Base-by-base conservation (phyloP, 2,888 invertebrate genomes). In the Sphaerophoria taeniata region DNA sequence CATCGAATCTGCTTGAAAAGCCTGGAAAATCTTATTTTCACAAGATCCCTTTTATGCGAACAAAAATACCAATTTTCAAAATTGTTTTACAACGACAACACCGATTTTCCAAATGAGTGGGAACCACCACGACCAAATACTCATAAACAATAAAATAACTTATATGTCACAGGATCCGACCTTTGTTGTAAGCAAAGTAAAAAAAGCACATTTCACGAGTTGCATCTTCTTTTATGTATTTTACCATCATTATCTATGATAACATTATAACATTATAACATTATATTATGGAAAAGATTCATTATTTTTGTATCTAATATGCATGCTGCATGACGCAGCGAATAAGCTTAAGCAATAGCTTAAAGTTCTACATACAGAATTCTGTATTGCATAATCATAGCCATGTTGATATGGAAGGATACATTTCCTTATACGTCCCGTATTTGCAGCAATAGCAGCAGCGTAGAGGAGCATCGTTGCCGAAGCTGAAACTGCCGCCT, bases 231-330 rank as follows among this genome's bases (percentile, higher is more conserved):
- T 58, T 0, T 51, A 16, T 24, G 16, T 43, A 0, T 43, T 47
- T 49, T 36, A 45, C 51, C 53, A 53, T 34, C 47, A 56, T 45
- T 61, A 12, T 45, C 14, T 33, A 14, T 6, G 12, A 61, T 31
- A 5, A 31, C 11, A 45, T 36, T 36, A 47, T 24, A 53, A 43
- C 24, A 65, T 47, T 33, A 16, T 65, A 83, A 65, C 39, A 70
- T 39, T 7, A 51, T 51, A 58, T 63, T 63, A 65, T 76, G 71
- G 72, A 79, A 75, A 79, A 72, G 84, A 75, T 79, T 84, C 79
- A 84, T 76, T 79, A 75, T 75, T 72, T 79, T 24, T 24, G 67
- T 84, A 84, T 79, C 71, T 84, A 84, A 84, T 79, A 72, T 69
- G 69, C 72, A 69, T 11, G 73, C 73, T 39, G 2, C 51, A 58